These are phyloP conservation scores for Drosophila melanosoma DNA, from an alignment of 2,888 invertebrate species.

Conservation along the genomic window DNA sequence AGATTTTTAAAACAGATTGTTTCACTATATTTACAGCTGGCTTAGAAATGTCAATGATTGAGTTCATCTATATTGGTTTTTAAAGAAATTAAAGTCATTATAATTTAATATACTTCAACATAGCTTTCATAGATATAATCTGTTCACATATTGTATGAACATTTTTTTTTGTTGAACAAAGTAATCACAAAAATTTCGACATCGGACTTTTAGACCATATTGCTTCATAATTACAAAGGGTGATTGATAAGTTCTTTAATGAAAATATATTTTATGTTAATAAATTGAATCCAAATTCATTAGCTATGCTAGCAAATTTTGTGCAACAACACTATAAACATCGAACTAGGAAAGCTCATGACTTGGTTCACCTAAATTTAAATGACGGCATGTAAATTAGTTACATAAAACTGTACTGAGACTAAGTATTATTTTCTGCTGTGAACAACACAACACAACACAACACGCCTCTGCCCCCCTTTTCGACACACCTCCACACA, in stretches of 20 bases:
- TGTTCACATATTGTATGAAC: not conserved
- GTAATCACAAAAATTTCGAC: not conserved
- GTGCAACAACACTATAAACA: not conserved
- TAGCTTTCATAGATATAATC: not conserved
- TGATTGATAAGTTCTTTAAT: too few relatives aligned
- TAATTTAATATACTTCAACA: not conserved
- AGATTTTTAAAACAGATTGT: too few relatives aligned
- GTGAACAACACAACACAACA: not conserved
- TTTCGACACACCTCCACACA: not conserved
- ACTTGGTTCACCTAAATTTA: not conserved
- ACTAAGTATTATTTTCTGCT: constrained; percentile 4
- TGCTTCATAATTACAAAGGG: too few relatives aligned
- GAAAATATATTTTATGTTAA: too few relatives aligned
- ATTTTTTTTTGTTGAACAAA: not conserved
- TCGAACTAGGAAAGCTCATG: too few relatives aligned
- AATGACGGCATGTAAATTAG: not conserved
- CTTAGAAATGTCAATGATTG: not conserved
- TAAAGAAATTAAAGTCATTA: not conserved
- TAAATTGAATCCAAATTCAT: too few relatives aligned
- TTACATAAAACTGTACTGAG: not conserved
- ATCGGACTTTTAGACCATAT: too few relatives aligned
- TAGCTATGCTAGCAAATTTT: not conserved
- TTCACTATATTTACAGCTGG: not conserved
- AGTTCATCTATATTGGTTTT: not conserved
- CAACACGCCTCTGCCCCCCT: not conserved